A percentile compares a stretch with the other conserved stretches of the same genome.
Evolutionary conservation across 1,140 invertebrate species (phyloP).

Genomic region (Euwallacea fornicatus): DNA sequence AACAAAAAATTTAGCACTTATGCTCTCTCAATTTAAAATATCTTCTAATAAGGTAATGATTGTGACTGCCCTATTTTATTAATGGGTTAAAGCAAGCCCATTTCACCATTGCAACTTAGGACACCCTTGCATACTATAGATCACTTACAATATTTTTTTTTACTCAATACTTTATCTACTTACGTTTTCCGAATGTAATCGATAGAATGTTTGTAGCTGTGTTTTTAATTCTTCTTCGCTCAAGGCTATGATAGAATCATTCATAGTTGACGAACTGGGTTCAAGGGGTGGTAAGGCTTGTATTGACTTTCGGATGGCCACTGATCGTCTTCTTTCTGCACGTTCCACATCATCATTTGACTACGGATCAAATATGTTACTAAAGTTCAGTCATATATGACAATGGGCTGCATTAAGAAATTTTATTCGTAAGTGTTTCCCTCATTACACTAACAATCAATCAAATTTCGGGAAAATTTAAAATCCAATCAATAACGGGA

Average conservation of each 20-base stretch:
- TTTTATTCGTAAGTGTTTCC: no score
- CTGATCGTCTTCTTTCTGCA: conserved; percentile 17
- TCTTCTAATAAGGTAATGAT: not conserved
- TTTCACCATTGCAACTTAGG: not conserved
- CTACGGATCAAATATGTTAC: no score
- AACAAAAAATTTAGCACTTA: no score
- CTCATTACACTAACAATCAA: no score
- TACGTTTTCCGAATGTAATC: conserved; percentile 26
- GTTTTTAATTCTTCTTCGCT: conserved; percentile 14
- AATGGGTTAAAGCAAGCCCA: not conserved
- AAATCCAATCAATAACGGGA: no score
- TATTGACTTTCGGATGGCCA: conserved; percentile 11
- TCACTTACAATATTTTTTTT: not conserved
- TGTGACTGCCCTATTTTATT: not conserved
- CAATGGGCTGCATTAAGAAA: no score
- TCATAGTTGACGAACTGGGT: not conserved
- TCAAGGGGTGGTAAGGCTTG: not conserved
- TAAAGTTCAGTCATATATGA: no score
- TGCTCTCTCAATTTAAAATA: not conserved
- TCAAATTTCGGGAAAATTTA: no score
- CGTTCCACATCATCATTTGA: conserved; percentile 16
- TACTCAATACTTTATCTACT: not conserved
- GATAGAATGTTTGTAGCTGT: conserved; percentile 12
- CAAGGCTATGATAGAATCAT: conserved; percentile 13
- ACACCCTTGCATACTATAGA: not conserved